Evolutionary conservation across 2,888 invertebrate genomes (phyloP).

Genomic region (Dasypolia templi): DNA sequence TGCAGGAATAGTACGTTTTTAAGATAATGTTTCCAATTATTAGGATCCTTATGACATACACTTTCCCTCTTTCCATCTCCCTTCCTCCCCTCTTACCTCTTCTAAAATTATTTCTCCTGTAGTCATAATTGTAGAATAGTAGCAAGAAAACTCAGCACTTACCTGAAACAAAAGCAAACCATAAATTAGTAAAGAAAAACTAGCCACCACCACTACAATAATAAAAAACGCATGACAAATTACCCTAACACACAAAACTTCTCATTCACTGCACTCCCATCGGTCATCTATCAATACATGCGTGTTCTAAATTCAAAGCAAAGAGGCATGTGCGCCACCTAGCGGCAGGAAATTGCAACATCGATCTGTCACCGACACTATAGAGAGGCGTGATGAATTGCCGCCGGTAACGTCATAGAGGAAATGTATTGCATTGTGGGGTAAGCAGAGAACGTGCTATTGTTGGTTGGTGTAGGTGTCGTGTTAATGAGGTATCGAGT

Average conservation of each 20-base stretch:
- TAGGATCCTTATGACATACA: too few species aligned
- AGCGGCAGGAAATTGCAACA: constrained; percentile 67
- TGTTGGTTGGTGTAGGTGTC: constrained; percentile 11
- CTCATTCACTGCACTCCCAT: constrained; percentile 22
- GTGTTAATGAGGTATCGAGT: not conserved
- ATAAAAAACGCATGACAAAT: constrained; percentile 31
- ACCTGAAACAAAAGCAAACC: constrained; percentile 52
- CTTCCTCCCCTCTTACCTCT: too few species aligned
- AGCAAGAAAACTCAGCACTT: constrained; percentile 27
- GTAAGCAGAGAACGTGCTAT: constrained; percentile 8
- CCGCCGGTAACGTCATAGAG: constrained; percentile 37
- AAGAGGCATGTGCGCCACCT: constrained; percentile 58
- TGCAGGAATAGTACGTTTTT: too few species aligned
- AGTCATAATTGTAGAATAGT: not conserved
- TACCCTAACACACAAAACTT: constrained; percentile 15
- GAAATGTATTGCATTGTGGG: constrained; percentile 45
- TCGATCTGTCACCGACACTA: constrained; percentile 62
- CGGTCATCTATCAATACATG: constrained; percentile 57
- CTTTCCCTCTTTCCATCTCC: too few species aligned
- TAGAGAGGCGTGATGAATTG: constrained; percentile 58
- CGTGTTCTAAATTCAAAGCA: constrained; percentile 59
- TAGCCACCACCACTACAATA: not conserved
- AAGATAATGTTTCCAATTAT: too few species aligned
- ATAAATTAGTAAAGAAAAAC: not conserved
- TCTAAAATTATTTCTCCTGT: not conserved